A percentile compares a stretch with the other conserved stretches of the same genome.
Evolutionary conservation across 2,797 vertebrate species (phyloP).

Genomic region (Pagetopsis macropterus): DNA sequence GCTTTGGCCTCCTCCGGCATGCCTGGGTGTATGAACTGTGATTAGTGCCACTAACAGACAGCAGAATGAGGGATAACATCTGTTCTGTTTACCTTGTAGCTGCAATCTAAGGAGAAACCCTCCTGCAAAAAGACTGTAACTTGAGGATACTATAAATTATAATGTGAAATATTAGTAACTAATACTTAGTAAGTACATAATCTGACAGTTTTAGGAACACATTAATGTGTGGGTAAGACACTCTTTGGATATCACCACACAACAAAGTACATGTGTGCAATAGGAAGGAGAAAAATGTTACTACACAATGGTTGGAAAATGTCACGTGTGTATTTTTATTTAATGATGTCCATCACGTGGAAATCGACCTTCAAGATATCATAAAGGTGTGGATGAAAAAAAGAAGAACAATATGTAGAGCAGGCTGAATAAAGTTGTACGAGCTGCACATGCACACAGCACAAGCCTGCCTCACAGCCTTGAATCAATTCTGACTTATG

Average conservation of each 20-base stretch:
- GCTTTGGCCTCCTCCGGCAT: constrained; percentile 51
- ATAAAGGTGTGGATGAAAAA: not conserved
- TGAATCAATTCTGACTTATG: not conserved
- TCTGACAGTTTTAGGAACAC: not conserved
- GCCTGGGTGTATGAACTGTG: constrained; percentile 44
- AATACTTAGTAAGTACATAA: not conserved
- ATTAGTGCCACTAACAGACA: constrained; percentile 24
- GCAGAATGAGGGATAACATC: not conserved
- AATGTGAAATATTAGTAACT: not conserved
- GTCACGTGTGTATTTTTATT: not conserved
- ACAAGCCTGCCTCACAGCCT: not conserved
- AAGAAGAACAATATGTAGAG: not conserved
- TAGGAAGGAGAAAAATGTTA: not conserved
- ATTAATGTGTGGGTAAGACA: constrained; percentile 4
- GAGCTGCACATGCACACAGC: not conserved
- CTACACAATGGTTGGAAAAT: not conserved
- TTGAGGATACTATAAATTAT: not conserved
- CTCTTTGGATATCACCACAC: not conserved
- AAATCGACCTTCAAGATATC: not conserved
- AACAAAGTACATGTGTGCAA: not conserved
- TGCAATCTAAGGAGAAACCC: not conserved
- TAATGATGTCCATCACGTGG: not conserved
- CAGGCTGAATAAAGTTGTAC: not conserved
- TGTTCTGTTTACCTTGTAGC: not conserved
- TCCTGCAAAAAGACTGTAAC: not conserved